Conservation (phyloP, 2,797 vertebrate genomes). For the Sebastolobus altivelis region DNA sequence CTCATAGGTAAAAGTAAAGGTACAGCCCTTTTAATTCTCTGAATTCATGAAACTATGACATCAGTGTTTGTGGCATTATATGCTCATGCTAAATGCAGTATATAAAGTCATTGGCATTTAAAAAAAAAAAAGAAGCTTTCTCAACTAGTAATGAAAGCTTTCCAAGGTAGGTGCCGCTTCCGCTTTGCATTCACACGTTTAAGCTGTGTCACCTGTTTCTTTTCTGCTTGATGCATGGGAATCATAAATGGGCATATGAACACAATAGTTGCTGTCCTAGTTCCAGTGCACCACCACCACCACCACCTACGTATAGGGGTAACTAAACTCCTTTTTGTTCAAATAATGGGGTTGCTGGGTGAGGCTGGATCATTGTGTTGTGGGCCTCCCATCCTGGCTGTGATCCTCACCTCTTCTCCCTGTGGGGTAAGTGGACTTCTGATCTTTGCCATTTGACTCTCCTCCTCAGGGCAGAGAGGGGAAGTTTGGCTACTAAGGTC, state of each 20-base stretch:
- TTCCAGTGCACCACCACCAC: slow-evolving; percentile 53
- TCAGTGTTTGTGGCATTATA: slow-evolving; percentile 65
- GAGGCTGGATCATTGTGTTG: slow-evolving; percentile 74
- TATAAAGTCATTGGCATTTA: slow-evolving; percentile 62
- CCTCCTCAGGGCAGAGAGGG: slow-evolving; percentile 83
- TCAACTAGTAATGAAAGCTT: slow-evolving; percentile 59
- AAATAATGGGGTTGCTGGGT: slow-evolving; percentile 57
- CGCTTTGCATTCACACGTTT: slow-evolving; percentile 60
- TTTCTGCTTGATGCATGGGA: slow-evolving; percentile 80
- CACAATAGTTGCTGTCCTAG: slow-evolving; percentile 64
- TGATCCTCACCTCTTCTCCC: slow-evolving; percentile 79
- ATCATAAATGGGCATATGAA: slow-evolving; percentile 58
- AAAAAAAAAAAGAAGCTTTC: slow-evolving; percentile 23
- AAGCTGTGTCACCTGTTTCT: slow-evolving; percentile 55
- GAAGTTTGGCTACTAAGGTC: slow-evolving; percentile 82
- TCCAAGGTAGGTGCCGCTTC: slow-evolving; percentile 85
- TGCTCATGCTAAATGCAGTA: slow-evolving; percentile 58
- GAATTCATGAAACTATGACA: slow-evolving; percentile 50
- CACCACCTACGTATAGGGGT: slow-evolving; percentile 54
- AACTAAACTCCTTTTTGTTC: slow-evolving; percentile 65
- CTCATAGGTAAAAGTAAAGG: slow-evolving; percentile 99
- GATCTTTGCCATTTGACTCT: slow-evolving; percentile 83
- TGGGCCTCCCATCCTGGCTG: slow-evolving; percentile 80
- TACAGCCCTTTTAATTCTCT: slow-evolving; percentile 85
- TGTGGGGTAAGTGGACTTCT: slow-evolving; percentile 86